Evolutionary conservation across 2,113 vertebrate species (phyloP), one percentile per base, ranked within the genome.

Genomic region (Ellobius talpinus): DNA sequence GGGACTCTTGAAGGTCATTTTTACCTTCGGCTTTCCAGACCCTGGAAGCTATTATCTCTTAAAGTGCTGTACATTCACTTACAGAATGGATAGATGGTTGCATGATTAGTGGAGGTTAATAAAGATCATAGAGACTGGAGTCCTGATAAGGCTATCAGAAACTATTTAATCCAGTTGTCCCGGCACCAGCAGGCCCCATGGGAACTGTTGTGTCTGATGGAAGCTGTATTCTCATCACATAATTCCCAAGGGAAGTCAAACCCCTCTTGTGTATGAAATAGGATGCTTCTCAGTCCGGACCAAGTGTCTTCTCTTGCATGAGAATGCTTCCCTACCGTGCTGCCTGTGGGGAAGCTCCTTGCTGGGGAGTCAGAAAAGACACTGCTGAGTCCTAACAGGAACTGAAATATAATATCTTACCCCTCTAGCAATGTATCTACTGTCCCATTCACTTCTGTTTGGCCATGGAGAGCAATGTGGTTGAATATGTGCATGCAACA

Each of bases 41-140:
- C 47, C 33, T 70, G 26, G 63, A 93, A 93, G 78, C 90, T 58
- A 91, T 97, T 97, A 97, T 96, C 95, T 96, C 95, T 87, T 97
- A 97, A 96, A 97, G 96, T 81, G 78, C 94, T 93, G 36, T 76
- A 97, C 96, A 94, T 91, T 96, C 50, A 47, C 81, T 96, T 97
- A 89, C 82, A 84, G 94, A 97, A 97, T 94, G 89, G 94, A 95
- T 93, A 95, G 73, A 92, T 95, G 93, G 93, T 96, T 96, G 55
- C 78, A 89, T 98, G 89, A 97, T 97, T 98, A 97, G 96, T 93
- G 89, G 42, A 96, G 14, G 73, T 91, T 96, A 96, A 96, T 95
- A 94, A 81, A 96, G 93, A 89, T 72, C 73, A 72, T 90, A 90
- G 97, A 94, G 96, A 95, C 92, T 87, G 82, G 95, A 94, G 82